A percentile compares a stretch with the other conserved stretches of the same genome.
Evolutionary conservation across 2,888 invertebrate species (phyloP).

Genomic region (Stenoptilia bipunctidactyla): DNA sequence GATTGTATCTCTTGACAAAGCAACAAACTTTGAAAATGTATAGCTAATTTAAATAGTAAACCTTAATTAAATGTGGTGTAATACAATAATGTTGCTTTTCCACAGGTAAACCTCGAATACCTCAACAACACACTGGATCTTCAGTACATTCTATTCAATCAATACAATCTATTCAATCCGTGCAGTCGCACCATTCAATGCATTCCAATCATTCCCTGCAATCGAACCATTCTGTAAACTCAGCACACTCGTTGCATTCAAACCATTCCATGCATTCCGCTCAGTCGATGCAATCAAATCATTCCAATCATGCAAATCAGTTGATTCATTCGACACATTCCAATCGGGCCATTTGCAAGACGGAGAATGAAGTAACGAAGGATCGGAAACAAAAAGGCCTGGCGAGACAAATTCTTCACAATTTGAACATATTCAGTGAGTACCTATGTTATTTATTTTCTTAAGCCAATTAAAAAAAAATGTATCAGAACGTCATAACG

Average conservation of each 20-base stretch:
- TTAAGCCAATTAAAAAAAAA: too few species aligned
- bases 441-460: too few species aligned
- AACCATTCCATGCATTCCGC: too few species aligned
- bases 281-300: too few species aligned
- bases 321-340: too few species aligned
- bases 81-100: too few species aligned
- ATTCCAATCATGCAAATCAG: too few species aligned
- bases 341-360: conserved; percentile 8
- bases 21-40: too few species aligned
- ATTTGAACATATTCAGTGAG: conserved; percentile 84
- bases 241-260: neutral
- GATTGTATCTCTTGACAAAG: too few species aligned
- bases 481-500: too few species aligned
- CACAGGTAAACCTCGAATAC: conserved; percentile 38
- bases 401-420: conserved; percentile 83
- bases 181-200: conserved; percentile 22
- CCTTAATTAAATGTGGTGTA: too few species aligned
- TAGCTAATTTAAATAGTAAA: too few species aligned
- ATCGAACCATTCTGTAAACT: conserved; percentile 5
- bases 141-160: conserved; percentile 51
- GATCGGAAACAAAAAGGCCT: conserved; percentile 59
- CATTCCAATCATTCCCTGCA: conserved; percentile 22
- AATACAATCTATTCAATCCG: conserved; percentile 23
- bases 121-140: conserved; percentile 60
- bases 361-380: conserved; percentile 1